phyloP scores from a whole-genome alignment of 2,113 vertebrate genomes.

The Vicugna pacos region DNA sequence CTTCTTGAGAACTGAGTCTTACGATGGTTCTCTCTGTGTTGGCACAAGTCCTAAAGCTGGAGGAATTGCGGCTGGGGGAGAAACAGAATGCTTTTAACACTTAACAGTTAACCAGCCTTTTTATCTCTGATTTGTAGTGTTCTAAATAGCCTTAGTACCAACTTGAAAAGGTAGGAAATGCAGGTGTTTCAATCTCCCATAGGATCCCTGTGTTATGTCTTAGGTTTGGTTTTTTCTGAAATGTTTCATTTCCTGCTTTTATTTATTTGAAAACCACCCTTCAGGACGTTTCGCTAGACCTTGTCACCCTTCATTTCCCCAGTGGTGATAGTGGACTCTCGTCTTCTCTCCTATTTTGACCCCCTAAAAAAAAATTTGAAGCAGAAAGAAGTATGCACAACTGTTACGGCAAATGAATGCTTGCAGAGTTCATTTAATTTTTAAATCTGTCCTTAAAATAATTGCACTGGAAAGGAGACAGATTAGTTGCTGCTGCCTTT shows the following conservation, averaged over 20 bases:
- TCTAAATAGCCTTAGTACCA: background rate
- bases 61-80: background rate
- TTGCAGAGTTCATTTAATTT: background rate
- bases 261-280: background rate
- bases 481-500: background rate
- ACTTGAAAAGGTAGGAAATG: background rate
- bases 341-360: background rate
- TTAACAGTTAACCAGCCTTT: background rate
- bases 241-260: background rate
- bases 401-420: background rate
- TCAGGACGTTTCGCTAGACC: background rate
- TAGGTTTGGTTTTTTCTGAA: background rate
- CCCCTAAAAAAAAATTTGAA: conserved; percentile 6
- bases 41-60: background rate
- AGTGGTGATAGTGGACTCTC: background rate
- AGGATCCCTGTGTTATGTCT: background rate
- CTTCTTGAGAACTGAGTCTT: background rate
- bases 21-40: background rate
- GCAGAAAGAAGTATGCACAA: background rate
- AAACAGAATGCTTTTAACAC: background rate
- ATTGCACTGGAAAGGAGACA: background rate
- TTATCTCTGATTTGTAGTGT: background rate
- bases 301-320: conserved; percentile 13
- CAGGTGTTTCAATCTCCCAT: background rate
- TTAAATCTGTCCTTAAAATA: conserved; percentile 34